These are phyloP conservation scores for Dasyprocta punctata DNA, from an alignment of 2,113 vertebrate genomes.

Conservation along the genomic window DNA sequence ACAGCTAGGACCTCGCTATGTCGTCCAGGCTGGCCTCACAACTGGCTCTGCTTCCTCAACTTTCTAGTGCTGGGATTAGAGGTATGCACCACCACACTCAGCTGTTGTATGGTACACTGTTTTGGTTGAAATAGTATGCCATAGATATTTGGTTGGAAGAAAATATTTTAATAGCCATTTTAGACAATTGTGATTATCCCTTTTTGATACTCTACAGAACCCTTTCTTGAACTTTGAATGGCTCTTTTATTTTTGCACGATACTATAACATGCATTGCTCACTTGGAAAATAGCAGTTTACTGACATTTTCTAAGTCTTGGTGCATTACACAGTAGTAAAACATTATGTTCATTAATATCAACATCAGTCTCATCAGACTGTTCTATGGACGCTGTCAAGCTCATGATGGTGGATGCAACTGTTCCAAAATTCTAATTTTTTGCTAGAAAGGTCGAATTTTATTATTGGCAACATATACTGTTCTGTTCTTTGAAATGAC, in stretches of 20 bases:
- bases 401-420: neutral
- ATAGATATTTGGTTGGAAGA: slow-evolving; percentile 4
- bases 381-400: neutral
- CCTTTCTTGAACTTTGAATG: slow-evolving; percentile 17
- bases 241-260: neutral
- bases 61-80: neutral
- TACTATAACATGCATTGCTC: neutral
- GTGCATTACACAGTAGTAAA: neutral
- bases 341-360: neutral
- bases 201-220: neutral
- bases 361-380: neutral
- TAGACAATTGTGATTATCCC: neutral
- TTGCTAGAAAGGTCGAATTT: slow-evolving; percentile 45
- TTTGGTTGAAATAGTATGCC: slow-evolving; percentile 5
- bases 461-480: neutral
- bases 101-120: neutral
- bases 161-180: slow-evolving; percentile 21
- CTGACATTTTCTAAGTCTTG: slow-evolving; percentile 1
- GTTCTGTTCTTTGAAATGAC: slow-evolving; percentile 2
- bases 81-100: neutral
- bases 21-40: neutral
- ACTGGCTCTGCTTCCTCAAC: neutral
- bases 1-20: neutral
- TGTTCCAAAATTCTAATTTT: slow-evolving; percentile 31
- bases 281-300: slow-evolving; percentile 8